Base-by-base conservation (phyloP, 2,113 vertebrate genomes). In the Xenotilapia longispinis region DNA sequence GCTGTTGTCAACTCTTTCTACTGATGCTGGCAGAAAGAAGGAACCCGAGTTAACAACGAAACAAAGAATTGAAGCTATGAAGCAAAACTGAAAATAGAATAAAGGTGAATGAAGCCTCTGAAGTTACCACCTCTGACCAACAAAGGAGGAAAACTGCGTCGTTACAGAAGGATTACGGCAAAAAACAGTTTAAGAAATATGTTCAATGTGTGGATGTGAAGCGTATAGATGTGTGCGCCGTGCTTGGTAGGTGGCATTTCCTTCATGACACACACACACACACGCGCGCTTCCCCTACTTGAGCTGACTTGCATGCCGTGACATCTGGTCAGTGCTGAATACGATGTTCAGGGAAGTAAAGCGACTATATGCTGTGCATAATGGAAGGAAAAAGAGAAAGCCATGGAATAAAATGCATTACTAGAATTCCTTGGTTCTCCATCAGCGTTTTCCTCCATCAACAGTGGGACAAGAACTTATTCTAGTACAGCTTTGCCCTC, bases 241-340 rank as follows among this genome's bases (percentile, higher is more conserved):
- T 84, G 78, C 68, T 93, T 91, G 87, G 94, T 92, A 92, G 91
- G 90, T 94, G 82, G 73, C 85, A 83, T 63, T 89, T 78, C 55
- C 54, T 58, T 12, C 47, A 81, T 14, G 21, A 58, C 26, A 55
- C 28, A 1, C 80, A 70, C 60, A 15, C 79, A 78, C 82, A 81
- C 63, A 87, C 53, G 49, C 54, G 65, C 57, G 9, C 19, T 49
- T 90, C 82, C 90, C 89, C 78, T 80, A 85, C 86, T 88, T 87
- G 85, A 89, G 92, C 93, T 93, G 94, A 95, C 91, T 95, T 92
- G 93, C 91, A 88, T 89, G 87, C 84, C 84, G 45, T 83, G 92
- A 95, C 93, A 93, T 95, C 92, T 96, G 93, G 91, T 93, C 91
- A 93, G 88, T 93, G 92, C 88, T 93, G 90, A 81, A 85, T 57